Conservation (phyloP, 2,888 invertebrate genomes). For the Pheosia tremula region DNA sequence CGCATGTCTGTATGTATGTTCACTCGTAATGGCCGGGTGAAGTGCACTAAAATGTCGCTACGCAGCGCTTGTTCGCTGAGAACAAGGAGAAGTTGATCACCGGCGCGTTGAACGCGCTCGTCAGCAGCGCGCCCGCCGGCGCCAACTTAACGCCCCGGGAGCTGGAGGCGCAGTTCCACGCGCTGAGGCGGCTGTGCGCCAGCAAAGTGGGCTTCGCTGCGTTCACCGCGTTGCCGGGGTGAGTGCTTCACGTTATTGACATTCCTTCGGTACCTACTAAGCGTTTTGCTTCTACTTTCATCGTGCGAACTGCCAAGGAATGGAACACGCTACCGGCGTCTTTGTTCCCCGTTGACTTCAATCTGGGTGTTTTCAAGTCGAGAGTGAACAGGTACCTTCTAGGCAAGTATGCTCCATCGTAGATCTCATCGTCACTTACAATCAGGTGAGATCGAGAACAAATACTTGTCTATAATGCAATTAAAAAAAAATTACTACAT, state of each 20-base stretch:
- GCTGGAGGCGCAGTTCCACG: constrained; percentile 98
- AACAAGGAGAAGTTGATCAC: constrained; percentile 99
- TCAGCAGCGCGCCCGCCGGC: constrained; percentile 61
- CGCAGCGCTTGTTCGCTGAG: constrained; percentile 97
- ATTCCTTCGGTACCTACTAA: no score
- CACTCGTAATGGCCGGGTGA: constrained; percentile 11
- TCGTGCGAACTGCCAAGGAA: no score
- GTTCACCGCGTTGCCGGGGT: constrained; percentile 95
- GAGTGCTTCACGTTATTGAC: constrained; percentile 35
- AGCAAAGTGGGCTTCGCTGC: constrained; percentile 99
- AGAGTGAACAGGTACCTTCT: no score
- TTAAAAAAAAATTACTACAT: no score
- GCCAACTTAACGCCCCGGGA: constrained; percentile 86
- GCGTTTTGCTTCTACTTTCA: no score
- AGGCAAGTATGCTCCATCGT: no score
- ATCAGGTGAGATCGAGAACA: no score
- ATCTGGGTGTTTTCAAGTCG: no score
- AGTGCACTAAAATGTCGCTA: constrained; percentile 26
- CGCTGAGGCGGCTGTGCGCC: constrained; percentile 95
- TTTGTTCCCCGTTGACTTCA: no score
- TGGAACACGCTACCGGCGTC: no score
- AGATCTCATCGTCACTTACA: no score
- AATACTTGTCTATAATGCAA: no score
- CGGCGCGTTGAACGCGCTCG: constrained; percentile 93
- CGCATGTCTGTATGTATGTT: neutral